Conservation (phyloP, 2,888 invertebrate species). For the Pseudococcus longispinus region DNA sequence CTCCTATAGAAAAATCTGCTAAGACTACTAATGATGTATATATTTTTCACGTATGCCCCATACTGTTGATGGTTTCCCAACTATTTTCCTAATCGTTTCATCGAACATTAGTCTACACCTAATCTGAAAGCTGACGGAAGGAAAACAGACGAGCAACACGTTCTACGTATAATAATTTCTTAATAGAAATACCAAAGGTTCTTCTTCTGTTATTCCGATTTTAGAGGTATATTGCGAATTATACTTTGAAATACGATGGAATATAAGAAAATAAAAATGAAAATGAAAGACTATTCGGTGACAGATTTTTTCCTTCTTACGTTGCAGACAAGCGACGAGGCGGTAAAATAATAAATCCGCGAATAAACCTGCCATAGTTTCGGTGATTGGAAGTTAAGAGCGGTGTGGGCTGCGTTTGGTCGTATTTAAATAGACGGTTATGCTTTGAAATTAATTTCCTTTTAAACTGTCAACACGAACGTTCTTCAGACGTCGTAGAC, state of each 20-base stretch:
- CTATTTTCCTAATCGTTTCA: too few species aligned
- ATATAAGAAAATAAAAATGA: background rate
- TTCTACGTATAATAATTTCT: too few species aligned
- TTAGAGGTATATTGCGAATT: background rate
- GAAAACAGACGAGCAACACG: too few species aligned
- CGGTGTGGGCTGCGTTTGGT: background rate
- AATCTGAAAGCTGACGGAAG: too few species aligned
- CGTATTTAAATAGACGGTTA: slow-evolving; percentile 18
- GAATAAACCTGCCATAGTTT: slow-evolving; percentile 18
- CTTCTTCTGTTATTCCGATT: too few species aligned
- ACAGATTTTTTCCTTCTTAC: background rate
- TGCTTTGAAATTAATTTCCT: slow-evolving; percentile 22
- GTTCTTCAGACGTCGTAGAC: background rate
- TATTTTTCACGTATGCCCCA: too few species aligned
- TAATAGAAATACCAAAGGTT: too few species aligned
- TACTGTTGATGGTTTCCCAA: too few species aligned
- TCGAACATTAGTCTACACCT: too few species aligned
- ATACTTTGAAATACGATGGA: background rate
- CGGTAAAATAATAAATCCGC: background rate
- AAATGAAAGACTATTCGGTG: background rate
- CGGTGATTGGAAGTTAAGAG: background rate
- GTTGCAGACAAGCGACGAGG: background rate
- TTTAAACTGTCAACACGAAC: slow-evolving; percentile 15
- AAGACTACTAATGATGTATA: too few species aligned
- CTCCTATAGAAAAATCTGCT: too few species aligned